A percentile compares a stretch with the other conserved stretches of the same genome.
phyloP scores from a whole-genome alignment of 2,888 invertebrate genomes.

The Notodonta ziczac region DNA sequence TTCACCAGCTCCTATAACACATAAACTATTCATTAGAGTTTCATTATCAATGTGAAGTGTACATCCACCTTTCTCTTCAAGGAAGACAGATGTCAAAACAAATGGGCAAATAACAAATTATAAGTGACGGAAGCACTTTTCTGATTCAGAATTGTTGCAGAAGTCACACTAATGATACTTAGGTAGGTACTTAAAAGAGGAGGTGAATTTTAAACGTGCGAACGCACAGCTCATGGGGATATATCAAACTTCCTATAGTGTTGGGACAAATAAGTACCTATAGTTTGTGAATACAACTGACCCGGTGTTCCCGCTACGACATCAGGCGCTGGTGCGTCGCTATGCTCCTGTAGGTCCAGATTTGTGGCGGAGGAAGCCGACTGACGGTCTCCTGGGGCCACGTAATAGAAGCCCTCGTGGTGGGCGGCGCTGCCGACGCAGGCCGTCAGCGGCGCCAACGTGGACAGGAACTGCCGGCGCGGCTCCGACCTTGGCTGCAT shows the following conservation, averaged over 20 bases:
- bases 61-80: no score
- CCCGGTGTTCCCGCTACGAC: conserved; percentile 91
- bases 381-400: conserved; percentile 85
- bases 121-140: no score
- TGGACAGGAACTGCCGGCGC: conserved; percentile 91
- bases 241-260: no score
- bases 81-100: no score
- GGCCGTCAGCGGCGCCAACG: conserved; percentile 90
- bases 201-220: no score
- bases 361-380: conserved; percentile 85
- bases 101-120: no score
- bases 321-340: conserved; percentile 88
- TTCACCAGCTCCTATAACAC: conserved; percentile 74
- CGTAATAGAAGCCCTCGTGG: conserved; percentile 79
- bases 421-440: conserved; percentile 87
- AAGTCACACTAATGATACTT: no score
- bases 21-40: background rate
- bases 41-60: no score
- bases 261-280: no score
- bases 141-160: no score
- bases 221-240: no score
- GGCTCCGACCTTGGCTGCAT: conserved; percentile 84
- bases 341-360: conserved; percentile 84
- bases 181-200: no score
- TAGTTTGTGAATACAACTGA: conserved; percentile 19